phyloP scores from a whole-genome alignment of 1,140 invertebrate species.

The Calycopis cecrops region DNA sequence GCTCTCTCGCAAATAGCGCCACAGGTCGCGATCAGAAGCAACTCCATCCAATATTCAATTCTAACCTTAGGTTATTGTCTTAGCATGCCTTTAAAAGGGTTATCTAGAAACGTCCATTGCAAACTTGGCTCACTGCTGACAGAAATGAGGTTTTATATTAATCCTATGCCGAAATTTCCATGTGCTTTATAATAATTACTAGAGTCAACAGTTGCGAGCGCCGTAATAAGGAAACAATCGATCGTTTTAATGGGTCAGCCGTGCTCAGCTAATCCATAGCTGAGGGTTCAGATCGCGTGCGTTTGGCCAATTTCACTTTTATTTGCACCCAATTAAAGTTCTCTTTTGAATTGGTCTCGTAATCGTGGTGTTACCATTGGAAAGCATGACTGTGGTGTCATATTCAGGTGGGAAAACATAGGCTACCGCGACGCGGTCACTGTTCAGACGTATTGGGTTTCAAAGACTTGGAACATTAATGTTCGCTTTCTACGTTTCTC shows the following conservation, averaged over 20 bases:
- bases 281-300: conserved; percentile 41
- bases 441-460: conserved; percentile 62
- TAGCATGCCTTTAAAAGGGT: too few relatives aligned
- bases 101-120: too few relatives aligned
- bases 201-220: conserved; percentile 37
- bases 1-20: too few relatives aligned
- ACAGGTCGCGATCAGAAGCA: too few relatives aligned
- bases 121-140: too few relatives aligned
- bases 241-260: conserved; percentile 72
- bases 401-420: conserved; percentile 72
- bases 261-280: conserved; percentile 62
- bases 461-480: conserved; percentile 56
- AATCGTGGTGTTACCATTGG: conserved; percentile 37
- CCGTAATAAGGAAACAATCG: conserved; percentile 72
- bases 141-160: not conserved
- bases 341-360: conserved; percentile 31
- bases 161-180: not conserved
- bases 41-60: too few relatives aligned
- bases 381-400: conserved; percentile 49
- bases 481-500: conserved; percentile 28
- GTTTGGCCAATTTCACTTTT: conserved; percentile 47
- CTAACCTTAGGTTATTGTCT: too few relatives aligned
- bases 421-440: conserved; percentile 64
- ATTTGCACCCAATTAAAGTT: conserved; percentile 38
- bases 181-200: conserved; percentile 40